Conservation (phyloP, 2,113 vertebrate species). For the Spilogale gracilis region DNA sequence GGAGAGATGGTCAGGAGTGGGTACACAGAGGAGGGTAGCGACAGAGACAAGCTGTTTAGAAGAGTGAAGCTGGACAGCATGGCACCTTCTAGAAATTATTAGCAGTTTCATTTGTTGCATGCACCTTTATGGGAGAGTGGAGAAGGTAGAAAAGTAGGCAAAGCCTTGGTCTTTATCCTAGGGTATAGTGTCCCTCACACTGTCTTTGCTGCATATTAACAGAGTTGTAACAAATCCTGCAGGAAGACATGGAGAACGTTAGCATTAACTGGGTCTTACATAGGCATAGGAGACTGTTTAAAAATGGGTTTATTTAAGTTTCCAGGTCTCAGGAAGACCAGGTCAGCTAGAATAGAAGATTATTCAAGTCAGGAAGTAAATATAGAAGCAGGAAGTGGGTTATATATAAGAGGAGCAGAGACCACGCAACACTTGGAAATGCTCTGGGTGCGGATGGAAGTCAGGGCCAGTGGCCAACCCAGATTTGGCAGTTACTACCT, state of each 20-base stretch:
- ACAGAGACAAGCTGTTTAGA: neutral
- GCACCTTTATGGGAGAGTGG: neutral
- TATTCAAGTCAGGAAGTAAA: neutral
- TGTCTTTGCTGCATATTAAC: neutral
- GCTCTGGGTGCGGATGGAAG: neutral
- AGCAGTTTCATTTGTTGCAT: neutral
- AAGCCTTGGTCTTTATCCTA: neutral
- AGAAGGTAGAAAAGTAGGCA: neutral
- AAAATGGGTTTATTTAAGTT: neutral
- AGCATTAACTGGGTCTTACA: neutral
- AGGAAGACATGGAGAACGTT: neutral
- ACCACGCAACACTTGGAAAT: neutral
- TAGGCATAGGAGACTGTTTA: neutral
- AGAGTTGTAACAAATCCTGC: neutral
- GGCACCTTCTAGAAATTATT: neutral
- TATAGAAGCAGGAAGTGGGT: neutral
- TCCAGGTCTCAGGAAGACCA: neutral
- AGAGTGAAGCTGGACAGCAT: neutral
- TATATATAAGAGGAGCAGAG: neutral
- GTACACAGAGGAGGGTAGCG: neutral
- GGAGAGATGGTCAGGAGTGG: accelerated
- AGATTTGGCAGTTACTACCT: too few relatives aligned
- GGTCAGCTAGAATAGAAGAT: neutral
- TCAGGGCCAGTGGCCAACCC: neutral
- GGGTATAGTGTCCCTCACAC: neutral